Evolutionary conservation across 2,888 invertebrate species (phyloP), one percentile per base, ranked within the genome.

Genomic region (Linnaemya vulpina): DNA sequence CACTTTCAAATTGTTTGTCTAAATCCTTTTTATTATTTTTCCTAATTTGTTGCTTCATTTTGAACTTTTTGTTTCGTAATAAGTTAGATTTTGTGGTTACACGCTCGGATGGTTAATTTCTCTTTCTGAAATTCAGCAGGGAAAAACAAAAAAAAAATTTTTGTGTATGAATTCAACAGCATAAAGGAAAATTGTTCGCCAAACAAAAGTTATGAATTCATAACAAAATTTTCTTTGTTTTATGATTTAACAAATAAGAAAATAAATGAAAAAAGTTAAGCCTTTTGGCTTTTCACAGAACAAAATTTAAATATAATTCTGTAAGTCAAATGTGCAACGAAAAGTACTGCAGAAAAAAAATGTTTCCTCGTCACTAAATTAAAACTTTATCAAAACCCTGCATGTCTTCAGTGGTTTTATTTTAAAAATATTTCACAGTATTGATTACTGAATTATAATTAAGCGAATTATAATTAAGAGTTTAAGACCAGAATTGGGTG

Each of bases 31-130:
- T 15, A 15, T 43, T 43, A 63, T 63, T 43, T 43, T 43, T 63
- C 46, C 46, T 5, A 25, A 25, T 22, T 43, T 43, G 63, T 63
- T 63, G 63, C 15, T 1, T 15, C 43, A 2, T 15, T 46, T 65
- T 65, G 1, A 9, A 5, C 11, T 11, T 15, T 30, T 46, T 10
- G 15, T 63, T 63, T 63, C 8, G n/a, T 15, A 43, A 7, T 20
- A 63, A 43, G 46, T 46, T 65, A 10, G 1, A 65, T 15, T 65
- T 46, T 46, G 25, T 38, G 65, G 65, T 46, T 46, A 65, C 25
- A 65, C 65, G 65, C 65, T 22, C 10, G 25, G 22, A 9, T 65
- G 65, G 65, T 46, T 63, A 9, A 20, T 22, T 65, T 65, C 17
- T n/a, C 3, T n/a, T 25, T 9, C 10, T 10, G 15, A n/a, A 65